These are phyloP conservation scores for Ephydatia muelleri DNA, from an alignment of 37 sponge, comb jelly and placozoan genomes.

Conservation along the genomic window DNA sequence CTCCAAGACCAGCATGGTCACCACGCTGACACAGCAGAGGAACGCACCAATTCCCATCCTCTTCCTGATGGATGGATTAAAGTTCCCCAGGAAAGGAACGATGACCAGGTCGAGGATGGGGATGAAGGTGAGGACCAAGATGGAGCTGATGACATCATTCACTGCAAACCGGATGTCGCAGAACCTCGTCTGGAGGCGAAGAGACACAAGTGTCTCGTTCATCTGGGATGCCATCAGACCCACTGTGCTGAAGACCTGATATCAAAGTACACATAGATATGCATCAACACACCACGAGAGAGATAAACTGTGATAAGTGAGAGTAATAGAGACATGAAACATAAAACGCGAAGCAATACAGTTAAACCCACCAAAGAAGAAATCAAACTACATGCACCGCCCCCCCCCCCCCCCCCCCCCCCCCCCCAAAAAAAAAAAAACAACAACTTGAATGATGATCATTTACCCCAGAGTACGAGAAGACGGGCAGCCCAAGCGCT, in stretches of 20 bases:
- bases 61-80: conserved; percentile 38
- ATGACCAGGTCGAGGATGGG: conserved; percentile 36
- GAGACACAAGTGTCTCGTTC: neutral
- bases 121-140: conserved; percentile 28
- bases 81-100: conserved; percentile 25
- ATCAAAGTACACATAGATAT: neutral
- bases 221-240: conserved; percentile 21
- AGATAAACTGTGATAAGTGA: no score
- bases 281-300: no score
- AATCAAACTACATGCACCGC: no score
- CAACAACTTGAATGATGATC: no score
- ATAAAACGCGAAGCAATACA: no score
- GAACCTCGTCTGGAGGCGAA: neutral
- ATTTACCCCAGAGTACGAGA: conserved; percentile 38
- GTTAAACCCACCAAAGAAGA: no score
- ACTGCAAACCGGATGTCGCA: conserved; percentile 13
- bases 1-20: conserved; percentile 26
- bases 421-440: no score
- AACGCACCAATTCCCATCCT: conserved; percentile 25
- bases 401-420: no score
- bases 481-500: conserved; percentile 25
- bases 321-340: no score
- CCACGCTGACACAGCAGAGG: conserved; percentile 9
- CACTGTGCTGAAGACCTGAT: conserved; percentile 40
- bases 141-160: conserved; percentile 10